Conservation (phyloP, 2,797 vertebrate genomes). For the Myripristis murdjan region DNA sequence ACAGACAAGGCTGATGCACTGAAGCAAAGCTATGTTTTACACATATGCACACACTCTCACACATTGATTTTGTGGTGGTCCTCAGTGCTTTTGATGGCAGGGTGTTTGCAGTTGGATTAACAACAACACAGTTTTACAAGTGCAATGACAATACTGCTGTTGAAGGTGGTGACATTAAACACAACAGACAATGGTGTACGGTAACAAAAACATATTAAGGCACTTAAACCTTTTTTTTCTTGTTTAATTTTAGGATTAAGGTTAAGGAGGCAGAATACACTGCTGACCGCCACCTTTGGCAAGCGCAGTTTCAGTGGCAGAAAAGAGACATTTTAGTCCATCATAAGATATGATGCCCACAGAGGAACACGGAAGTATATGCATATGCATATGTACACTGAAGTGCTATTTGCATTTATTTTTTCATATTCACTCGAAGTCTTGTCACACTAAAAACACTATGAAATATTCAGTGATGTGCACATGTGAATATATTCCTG, state of each 20-base stretch:
- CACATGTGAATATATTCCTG: background rate
- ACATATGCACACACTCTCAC: background rate
- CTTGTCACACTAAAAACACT: background rate
- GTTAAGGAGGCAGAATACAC: no score
- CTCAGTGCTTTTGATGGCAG: background rate
- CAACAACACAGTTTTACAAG: no score
- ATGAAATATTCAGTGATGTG: conserved; percentile 18
- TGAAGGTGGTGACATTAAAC: background rate
- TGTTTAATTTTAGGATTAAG: no score
- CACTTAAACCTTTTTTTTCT: no score
- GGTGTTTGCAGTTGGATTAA: background rate
- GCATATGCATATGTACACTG: background rate
- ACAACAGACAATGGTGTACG: no score
- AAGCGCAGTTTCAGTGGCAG: no score
- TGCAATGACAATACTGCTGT: no score
- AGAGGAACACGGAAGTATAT: background rate
- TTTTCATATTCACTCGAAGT: background rate
- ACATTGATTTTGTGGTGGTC: conserved; percentile 2
- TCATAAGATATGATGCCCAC: background rate
- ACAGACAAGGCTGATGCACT: background rate
- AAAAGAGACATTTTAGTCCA: no score
- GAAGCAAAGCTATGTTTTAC: background rate
- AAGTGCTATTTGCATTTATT: background rate
- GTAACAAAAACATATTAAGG: no score
- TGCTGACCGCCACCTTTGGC: no score